phyloP scores from a whole-genome alignment of 1,140 invertebrate species.

The Drosophila subobscura region DNA sequence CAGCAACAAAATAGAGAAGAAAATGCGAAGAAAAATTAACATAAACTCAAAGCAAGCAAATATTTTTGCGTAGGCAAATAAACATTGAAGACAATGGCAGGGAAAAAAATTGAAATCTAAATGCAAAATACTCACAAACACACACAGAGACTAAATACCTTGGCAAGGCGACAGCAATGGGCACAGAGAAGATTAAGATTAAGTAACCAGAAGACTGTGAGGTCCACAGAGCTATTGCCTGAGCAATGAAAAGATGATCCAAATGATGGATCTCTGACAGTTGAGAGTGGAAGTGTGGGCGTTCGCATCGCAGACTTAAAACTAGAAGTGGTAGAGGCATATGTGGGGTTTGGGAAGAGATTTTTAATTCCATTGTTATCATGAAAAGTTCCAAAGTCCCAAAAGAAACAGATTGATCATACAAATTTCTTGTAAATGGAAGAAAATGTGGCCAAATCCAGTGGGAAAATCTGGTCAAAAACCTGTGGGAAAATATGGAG shows the following conservation, averaged over 20 bases:
- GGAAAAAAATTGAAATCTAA: slow-evolving; percentile 71
- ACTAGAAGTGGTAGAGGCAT: too few species aligned
- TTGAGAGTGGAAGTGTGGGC: neutral
- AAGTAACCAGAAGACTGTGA: slow-evolving; percentile 66
- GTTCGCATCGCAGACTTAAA: neutral
- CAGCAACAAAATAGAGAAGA: slow-evolving; percentile 51
- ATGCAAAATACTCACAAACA: slow-evolving; percentile 64
- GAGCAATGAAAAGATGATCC: slow-evolving; percentile 22
- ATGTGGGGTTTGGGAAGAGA: too few species aligned
- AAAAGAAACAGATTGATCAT: too few species aligned
- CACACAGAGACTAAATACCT: slow-evolving; percentile 65
- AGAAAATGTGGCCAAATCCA: too few species aligned
- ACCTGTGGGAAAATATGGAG: too few species aligned
- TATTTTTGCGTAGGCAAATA: slow-evolving; percentile 63
- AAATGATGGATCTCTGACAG: slow-evolving; percentile 9
- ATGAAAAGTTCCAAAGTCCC: too few species aligned
- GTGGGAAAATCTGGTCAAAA: too few species aligned
- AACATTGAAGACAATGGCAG: slow-evolving; percentile 67
- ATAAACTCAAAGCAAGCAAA: slow-evolving; percentile 38
- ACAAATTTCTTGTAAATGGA: too few species aligned
- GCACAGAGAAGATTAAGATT: slow-evolving; percentile 64
- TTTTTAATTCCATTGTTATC: too few species aligned
- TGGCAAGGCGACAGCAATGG: slow-evolving; percentile 78
- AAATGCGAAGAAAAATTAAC: slow-evolving; percentile 18
- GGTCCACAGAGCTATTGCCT: slow-evolving; percentile 13